Evolutionary conservation across 2,888 invertebrate species (phyloP).

Genomic region (Pyrrhosoma nymphula): DNA sequence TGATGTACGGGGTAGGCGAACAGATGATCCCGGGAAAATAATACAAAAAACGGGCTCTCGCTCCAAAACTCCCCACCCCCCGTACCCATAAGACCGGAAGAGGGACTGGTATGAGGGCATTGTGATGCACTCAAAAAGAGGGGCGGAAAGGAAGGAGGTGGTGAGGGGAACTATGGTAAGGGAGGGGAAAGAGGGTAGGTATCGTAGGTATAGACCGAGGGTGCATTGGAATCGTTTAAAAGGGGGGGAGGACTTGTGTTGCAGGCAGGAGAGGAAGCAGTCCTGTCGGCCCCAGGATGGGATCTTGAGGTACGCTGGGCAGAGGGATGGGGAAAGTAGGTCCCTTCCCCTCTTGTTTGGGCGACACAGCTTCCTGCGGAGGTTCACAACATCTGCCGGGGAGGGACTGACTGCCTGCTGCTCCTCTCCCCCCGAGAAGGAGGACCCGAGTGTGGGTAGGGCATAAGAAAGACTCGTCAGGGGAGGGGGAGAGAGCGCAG

Average conservation of each 20-base stretch:
- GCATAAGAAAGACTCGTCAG: neutral
- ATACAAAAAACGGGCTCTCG: neutral
- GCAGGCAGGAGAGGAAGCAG: neutral
- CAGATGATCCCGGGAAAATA: constrained; percentile 47
- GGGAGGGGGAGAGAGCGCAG: neutral
- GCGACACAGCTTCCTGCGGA: neutral
- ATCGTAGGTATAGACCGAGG: neutral
- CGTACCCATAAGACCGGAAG: constrained; percentile 34
- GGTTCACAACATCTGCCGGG: neutral
- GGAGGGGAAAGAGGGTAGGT: neutral
- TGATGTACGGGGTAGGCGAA: neutral
- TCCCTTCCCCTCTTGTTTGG: neutral
- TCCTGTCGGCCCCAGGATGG: neutral
- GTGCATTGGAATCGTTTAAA: neutral
- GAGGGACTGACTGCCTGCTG: neutral
- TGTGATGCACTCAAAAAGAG: constrained; percentile 53
- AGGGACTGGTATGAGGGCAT: constrained; percentile 33
- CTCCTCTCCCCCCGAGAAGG: neutral
- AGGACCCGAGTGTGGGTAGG: constrained; percentile 6
- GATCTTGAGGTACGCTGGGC: neutral
- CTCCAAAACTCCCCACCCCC: neutral
- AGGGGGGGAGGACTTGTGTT: neutral
- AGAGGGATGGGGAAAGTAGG: neutral
- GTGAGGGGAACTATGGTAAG: no score
- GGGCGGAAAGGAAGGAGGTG: neutral